These are phyloP conservation scores for Monodelphis domestica DNA, from an alignment of 2,797 vertebrate genomes.

Conservation along the genomic window DNA sequence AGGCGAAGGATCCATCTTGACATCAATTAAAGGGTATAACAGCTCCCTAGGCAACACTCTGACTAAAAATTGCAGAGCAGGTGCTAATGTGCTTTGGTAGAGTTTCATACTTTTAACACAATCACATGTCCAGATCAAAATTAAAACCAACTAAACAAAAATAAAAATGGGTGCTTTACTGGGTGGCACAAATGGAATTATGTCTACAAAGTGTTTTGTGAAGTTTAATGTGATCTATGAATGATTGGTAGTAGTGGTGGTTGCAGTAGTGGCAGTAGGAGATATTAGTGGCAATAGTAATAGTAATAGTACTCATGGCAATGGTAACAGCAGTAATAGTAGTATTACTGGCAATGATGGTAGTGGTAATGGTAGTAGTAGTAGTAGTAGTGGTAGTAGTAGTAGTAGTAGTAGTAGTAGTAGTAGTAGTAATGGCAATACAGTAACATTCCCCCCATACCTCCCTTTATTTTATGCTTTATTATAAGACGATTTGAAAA, in stretches of 20 bases:
- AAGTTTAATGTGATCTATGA: neutral
- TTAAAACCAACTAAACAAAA: neutral
- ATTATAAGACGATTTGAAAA: neutral
- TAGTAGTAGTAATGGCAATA: too few relatives aligned
- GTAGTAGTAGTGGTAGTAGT: too few relatives aligned
- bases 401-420: too few relatives aligned
- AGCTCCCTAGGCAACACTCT: neutral
- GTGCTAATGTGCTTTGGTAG: neutral
- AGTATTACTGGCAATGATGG: too few relatives aligned
- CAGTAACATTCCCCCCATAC: neutral
- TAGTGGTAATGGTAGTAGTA: too few relatives aligned
- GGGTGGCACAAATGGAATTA: neutral
- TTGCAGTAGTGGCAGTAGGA: too few relatives aligned
- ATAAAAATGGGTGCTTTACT: neutral
- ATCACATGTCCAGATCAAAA: neutral
- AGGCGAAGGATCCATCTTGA: neutral
- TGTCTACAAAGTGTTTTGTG: neutral
- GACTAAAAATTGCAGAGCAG: too few relatives aligned
- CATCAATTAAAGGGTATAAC: neutral
- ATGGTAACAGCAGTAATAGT: too few relatives aligned
- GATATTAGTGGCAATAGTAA: too few relatives aligned
- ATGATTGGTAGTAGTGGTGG: neutral
- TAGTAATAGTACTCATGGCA: too few relatives aligned
- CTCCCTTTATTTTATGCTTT: neutral
- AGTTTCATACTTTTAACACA: neutral